These are phyloP conservation scores for Athene cunicularia DNA, from an alignment of 2,113 vertebrate genomes.

Conservation along the genomic window DNA sequence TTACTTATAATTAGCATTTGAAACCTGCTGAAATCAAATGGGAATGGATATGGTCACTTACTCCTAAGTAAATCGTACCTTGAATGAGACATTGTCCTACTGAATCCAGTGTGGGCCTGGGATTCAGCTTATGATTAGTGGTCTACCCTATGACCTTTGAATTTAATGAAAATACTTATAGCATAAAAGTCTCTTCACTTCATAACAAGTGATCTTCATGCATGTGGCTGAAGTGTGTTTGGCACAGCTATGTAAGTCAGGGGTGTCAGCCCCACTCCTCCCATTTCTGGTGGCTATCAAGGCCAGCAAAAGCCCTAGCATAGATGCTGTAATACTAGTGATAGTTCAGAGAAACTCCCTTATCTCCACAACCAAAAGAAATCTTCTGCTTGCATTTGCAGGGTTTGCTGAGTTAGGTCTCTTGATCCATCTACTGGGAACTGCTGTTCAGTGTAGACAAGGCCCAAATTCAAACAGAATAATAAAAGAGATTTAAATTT, in stretches of 20 bases:
- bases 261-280: neutral
- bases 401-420: neutral
- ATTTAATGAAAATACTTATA: neutral
- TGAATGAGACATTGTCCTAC: neutral
- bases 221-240: neutral
- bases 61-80: neutral
- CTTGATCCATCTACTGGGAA: neutral
- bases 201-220: neutral
- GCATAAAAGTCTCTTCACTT: neutral
- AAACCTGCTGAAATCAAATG: neutral
- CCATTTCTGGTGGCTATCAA: constrained; percentile 9
- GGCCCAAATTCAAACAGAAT: neutral
- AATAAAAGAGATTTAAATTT: neutral
- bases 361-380: neutral
- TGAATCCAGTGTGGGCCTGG: neutral
- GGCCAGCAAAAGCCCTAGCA: neutral
- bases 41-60: neutral
- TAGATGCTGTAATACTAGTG: neutral
- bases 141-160: neutral
- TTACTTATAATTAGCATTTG: neutral
- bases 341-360: neutral
- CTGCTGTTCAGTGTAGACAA: neutral
- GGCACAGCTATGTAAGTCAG: neutral
- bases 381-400: neutral
- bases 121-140: neutral